phyloP scores from a whole-genome alignment of 2,797 vertebrate genomes.

The Acipenser oxyrinchus region DNA sequence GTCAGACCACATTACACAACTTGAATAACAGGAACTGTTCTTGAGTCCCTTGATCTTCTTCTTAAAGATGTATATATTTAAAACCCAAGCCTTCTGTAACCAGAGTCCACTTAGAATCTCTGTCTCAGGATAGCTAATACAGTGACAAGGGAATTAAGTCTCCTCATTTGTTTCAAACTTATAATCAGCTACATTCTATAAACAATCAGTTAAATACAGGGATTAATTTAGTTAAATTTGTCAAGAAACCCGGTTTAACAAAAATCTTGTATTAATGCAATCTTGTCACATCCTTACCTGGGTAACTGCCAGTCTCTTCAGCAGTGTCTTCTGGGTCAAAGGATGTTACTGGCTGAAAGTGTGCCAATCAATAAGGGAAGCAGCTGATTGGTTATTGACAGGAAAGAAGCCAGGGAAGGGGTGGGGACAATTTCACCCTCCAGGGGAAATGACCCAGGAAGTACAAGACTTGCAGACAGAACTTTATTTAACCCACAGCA shows the following conservation, averaged over 20 bases:
- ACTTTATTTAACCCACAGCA: no score
- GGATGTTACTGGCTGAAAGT: no score
- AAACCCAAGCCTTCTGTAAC: no score
- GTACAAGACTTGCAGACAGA: no score
- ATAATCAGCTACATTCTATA: conserved; percentile 18
- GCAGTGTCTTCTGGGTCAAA: no score
- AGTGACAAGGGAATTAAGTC: conserved; percentile 21
- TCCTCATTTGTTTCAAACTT: conserved; percentile 19
- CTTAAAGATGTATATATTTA: no score
- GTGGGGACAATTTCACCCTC: conserved; percentile 2
- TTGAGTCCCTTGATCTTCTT: no score
- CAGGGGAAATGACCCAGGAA: conserved; percentile 14
- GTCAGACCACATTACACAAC: no score
- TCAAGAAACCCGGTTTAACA: conserved; percentile 23
- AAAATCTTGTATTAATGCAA: conserved; percentile 29
- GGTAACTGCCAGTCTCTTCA: conserved; percentile 19
- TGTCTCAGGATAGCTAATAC: conserved; percentile 7
- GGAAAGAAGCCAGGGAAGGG: no score
- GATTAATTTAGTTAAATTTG: conserved; percentile 32
- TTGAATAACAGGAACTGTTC: no score
- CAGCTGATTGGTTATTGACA: no score
- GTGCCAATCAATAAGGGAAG: no score
- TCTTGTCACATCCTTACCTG: conserved; percentile 28
- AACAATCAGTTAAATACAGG: conserved; percentile 25
- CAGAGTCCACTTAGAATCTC: not conserved